Evolutionary conservation across 1,140 invertebrate genomes (phyloP).

Genomic region (Branchinecta lynchi): DNA sequence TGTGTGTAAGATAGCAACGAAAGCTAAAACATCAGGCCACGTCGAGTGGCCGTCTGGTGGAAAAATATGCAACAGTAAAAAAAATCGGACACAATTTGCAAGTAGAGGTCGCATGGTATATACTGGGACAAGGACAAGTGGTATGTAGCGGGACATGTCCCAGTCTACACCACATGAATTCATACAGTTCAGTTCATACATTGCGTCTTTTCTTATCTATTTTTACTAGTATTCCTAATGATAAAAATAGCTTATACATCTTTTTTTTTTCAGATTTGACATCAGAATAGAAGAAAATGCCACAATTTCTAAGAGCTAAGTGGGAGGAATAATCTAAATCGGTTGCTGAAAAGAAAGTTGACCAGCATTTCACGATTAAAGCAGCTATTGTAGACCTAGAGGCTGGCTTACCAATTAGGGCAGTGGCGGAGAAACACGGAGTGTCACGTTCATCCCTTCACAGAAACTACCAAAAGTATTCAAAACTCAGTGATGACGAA

Average conservation of each 20-base stretch:
- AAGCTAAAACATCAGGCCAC: constrained; percentile 1
- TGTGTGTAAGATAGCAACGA: constrained; percentile 1
- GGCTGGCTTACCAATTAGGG: constrained; percentile 5
- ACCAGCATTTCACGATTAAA: constrained; percentile 10
- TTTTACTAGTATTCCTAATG: neutral
- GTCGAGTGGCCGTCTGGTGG: too few species aligned
- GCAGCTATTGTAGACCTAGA: constrained; percentile 6
- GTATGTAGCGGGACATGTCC: constrained; percentile 5
- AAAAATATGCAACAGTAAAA: constrained; percentile 10
- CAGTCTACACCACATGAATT: constrained; percentile 6
- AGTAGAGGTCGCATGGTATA: constrained; percentile 9
- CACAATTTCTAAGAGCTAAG: constrained; percentile 9
- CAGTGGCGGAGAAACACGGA: constrained; percentile 4
- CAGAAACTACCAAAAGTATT: constrained; percentile 6
- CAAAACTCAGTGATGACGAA: constrained; percentile 6
- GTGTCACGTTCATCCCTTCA: constrained; percentile 5
- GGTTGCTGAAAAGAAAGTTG: constrained; percentile 9
- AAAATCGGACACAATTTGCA: constrained; percentile 9
- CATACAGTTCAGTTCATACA: constrained; percentile 6
- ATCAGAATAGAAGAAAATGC: constrained; percentile 9
- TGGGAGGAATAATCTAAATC: constrained; percentile 2
- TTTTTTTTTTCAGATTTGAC: constrained; percentile 7
- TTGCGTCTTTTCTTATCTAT: constrained; percentile 10
- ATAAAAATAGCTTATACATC: constrained; percentile 7
- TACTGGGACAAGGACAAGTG: constrained; percentile 5